Conservation (phyloP, 2,113 vertebrate species). For the Chionodraco myersi region DNA sequence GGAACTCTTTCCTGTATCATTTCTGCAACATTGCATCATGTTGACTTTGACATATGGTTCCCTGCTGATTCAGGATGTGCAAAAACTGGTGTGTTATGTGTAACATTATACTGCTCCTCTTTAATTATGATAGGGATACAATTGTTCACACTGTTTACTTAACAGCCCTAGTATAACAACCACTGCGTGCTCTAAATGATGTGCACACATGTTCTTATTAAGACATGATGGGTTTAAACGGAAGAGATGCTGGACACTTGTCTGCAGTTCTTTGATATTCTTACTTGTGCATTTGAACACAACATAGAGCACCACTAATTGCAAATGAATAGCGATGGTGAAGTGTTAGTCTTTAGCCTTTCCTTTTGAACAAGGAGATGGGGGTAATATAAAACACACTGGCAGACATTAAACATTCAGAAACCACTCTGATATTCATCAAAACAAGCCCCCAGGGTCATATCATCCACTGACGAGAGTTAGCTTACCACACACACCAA, state of each 20-base stretch:
- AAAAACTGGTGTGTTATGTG: background rate
- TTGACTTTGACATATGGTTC: background rate
- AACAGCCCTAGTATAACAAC: slow-evolving; percentile 19
- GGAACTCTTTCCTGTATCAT: background rate
- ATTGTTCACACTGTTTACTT: slow-evolving; percentile 22
- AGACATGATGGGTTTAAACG: slow-evolving; percentile 35
- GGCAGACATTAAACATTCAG: slow-evolving; percentile 82
- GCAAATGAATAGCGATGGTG: slow-evolving; percentile 70
- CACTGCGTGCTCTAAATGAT: slow-evolving; percentile 11
- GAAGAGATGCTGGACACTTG: slow-evolving; percentile 35
- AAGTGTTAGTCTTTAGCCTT: slow-evolving; percentile 79
- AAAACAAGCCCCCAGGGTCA: slow-evolving; percentile 78
- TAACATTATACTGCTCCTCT: background rate
- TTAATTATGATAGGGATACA: slow-evolving; percentile 17
- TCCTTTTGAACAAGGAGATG: slow-evolving; percentile 81
- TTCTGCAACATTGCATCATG: background rate
- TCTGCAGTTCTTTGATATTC: slow-evolving; percentile 52
- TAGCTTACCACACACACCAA: slow-evolving; percentile 71
- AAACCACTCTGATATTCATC: slow-evolving; percentile 78
- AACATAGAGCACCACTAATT: slow-evolving; percentile 71
- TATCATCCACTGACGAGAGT: slow-evolving; percentile 68
- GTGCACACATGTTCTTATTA: slow-evolving; percentile 28
- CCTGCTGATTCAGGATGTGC: background rate
- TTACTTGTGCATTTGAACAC: slow-evolving; percentile 65
- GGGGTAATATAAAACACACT: slow-evolving; percentile 81